These are phyloP conservation scores for Eilema sororculum DNA, from an alignment of 2,888 invertebrate species.

Conservation along the genomic window DNA sequence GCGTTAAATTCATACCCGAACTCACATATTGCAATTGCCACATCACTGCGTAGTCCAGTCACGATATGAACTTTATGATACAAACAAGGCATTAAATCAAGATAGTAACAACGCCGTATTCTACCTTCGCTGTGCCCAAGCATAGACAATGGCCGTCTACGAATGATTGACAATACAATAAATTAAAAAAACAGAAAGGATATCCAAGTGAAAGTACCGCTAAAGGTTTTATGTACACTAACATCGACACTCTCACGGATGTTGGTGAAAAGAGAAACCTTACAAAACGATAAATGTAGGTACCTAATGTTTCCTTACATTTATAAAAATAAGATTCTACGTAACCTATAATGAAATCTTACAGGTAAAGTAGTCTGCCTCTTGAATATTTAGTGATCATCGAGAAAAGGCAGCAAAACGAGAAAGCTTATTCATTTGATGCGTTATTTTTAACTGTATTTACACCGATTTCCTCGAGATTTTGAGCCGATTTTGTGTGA, in stretches of 20 bases:
- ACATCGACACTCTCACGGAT: constrained; percentile 33
- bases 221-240: constrained; percentile 19
- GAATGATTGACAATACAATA: constrained; percentile 29
- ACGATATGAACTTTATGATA: background rate
- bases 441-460: background rate
- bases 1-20: background rate
- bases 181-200: constrained; percentile 46
- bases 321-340: background rate
- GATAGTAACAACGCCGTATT: background rate
- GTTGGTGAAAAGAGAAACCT: background rate
- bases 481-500: background rate
- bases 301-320: background rate
- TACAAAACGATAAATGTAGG: background rate
- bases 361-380: background rate
- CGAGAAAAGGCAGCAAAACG: background rate
- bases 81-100: background rate
- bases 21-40: background rate
- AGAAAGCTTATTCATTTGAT: background rate
- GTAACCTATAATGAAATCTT: background rate
- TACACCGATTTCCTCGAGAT: background rate
- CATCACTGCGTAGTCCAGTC: background rate
- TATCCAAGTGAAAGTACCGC: constrained; percentile 28
- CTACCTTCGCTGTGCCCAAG: background rate
- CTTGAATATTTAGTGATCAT: background rate
- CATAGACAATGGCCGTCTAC: constrained; percentile 9